Percentiles rank a stretch among this genome's conserved stretches.
These are phyloP conservation scores for Eucidaris tribuloides DNA, from an alignment of 35 echinoderm and acorn worm species.

Conservation along the genomic window DNA sequence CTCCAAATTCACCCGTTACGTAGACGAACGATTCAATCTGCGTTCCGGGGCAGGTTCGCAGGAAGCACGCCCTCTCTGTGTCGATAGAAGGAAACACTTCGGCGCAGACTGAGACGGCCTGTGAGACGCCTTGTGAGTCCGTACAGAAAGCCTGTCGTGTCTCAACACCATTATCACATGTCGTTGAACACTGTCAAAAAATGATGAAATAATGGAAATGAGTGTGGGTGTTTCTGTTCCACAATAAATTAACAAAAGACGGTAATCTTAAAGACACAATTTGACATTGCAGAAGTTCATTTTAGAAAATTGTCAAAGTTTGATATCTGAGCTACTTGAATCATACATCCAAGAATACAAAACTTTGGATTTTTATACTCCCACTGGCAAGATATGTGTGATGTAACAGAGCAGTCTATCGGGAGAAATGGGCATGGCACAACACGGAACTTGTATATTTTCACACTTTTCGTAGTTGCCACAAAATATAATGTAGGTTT, in stretches of 20 bases:
- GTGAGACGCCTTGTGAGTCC: not conserved
- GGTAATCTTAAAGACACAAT: not conserved
- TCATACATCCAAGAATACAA: not conserved
- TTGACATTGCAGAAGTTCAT: no score
- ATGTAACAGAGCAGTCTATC: not conserved
- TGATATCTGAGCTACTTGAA: no score
- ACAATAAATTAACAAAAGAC: no score
- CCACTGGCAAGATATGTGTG: no score
- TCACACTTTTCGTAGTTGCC: no score
- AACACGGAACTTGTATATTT: not conserved
- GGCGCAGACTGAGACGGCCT: not conserved
- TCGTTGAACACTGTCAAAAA: constrained; percentile 38
- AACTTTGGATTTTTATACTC: no score
- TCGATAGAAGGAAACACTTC: not conserved
- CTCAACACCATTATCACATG: constrained; percentile 13
- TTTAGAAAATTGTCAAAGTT: no score
- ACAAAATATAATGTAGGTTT: no score
- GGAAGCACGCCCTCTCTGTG: not conserved
- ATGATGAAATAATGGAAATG: not conserved
- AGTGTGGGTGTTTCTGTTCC: not conserved
- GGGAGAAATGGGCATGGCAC: not conserved
- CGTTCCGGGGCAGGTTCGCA: not conserved
- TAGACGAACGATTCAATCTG: not conserved
- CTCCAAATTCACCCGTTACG: not conserved
- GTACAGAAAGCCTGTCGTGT: not conserved